Evolutionary conservation across 2,797 vertebrate genomes (phyloP).

Genomic region (Novumbra hubbsi): DNA sequence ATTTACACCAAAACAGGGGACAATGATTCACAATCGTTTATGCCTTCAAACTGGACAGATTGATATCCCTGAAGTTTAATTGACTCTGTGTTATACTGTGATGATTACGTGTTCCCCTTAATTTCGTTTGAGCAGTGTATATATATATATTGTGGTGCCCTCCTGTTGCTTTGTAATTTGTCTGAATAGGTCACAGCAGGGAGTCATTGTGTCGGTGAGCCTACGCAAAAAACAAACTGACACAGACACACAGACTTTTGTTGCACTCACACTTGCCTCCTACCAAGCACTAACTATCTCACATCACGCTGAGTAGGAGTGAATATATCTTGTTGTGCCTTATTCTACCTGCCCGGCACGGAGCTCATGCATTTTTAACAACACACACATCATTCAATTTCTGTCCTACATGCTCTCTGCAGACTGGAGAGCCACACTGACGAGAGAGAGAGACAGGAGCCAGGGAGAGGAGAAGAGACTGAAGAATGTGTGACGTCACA

Average conservation of each 20-base stretch:
- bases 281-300: not conserved
- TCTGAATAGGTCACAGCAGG: slow-evolving; percentile 43
- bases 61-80: too few species aligned
- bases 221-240: slow-evolving; percentile 36
- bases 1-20: too few species aligned
- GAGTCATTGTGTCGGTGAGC: slow-evolving; percentile 51
- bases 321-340: slow-evolving; percentile 5
- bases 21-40: too few species aligned
- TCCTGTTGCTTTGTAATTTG: not conserved
- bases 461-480: not conserved
- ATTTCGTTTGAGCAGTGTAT: not conserved
- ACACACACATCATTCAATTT: slow-evolving; percentile 26
- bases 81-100: too few species aligned
- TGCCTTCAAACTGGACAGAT: too few species aligned
- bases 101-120: too few species aligned
- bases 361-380: slow-evolving; percentile 49
- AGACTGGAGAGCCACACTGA: not conserved
- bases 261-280: not conserved
- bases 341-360: slow-evolving; percentile 5
- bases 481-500: too few species aligned
- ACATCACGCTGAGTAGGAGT: not conserved
- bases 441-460: not conserved
- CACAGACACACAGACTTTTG: not conserved
- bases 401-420: slow-evolving; percentile 21
- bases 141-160: not conserved